These are phyloP conservation scores for Polyodon spathula DNA, from an alignment of 2,113 vertebrate genomes.

Conservation along the genomic window DNA sequence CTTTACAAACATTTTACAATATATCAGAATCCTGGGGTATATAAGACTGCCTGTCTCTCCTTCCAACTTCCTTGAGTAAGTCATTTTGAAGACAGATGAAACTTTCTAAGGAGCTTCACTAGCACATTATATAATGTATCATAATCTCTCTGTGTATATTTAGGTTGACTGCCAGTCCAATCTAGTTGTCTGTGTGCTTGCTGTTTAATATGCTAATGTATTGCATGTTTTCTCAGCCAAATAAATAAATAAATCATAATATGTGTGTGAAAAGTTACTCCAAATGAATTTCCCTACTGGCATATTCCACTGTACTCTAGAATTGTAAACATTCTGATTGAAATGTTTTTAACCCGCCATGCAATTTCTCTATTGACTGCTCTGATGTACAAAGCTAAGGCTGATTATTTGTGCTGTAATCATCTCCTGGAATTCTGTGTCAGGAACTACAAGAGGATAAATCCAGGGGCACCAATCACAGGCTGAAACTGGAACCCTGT, in stretches of 20 bases:
- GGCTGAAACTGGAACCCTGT: constrained; percentile 21
- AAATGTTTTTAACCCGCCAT: constrained; percentile 39
- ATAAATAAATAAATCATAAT: background rate
- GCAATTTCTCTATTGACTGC: constrained; percentile 22
- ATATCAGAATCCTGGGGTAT: too few relatives aligned
- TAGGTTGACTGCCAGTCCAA: too few relatives aligned
- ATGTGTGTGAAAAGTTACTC: constrained; percentile 6
- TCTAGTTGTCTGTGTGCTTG: too few relatives aligned
- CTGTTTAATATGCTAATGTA: background rate
- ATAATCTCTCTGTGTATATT: too few relatives aligned
- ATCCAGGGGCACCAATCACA: constrained; percentile 11
- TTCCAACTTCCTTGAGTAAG: too few relatives aligned
- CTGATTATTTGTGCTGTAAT: constrained; percentile 35
- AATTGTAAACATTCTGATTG: constrained; percentile 45
- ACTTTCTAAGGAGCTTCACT: too few relatives aligned
- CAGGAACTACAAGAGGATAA: constrained; percentile 13
- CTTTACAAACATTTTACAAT: too few relatives aligned
- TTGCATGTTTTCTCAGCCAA: background rate
- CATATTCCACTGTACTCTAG: background rate
- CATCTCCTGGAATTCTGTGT: constrained; percentile 28
- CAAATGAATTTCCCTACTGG: constrained; percentile 6
- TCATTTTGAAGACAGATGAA: too few relatives aligned
- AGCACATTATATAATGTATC: too few relatives aligned
- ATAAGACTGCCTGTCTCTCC: too few relatives aligned
- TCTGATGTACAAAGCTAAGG: constrained; percentile 38